Evolutionary conservation across 53 echinoderm and acorn worm species (phyloP).

Genomic region (Crossaster papposus): DNA sequence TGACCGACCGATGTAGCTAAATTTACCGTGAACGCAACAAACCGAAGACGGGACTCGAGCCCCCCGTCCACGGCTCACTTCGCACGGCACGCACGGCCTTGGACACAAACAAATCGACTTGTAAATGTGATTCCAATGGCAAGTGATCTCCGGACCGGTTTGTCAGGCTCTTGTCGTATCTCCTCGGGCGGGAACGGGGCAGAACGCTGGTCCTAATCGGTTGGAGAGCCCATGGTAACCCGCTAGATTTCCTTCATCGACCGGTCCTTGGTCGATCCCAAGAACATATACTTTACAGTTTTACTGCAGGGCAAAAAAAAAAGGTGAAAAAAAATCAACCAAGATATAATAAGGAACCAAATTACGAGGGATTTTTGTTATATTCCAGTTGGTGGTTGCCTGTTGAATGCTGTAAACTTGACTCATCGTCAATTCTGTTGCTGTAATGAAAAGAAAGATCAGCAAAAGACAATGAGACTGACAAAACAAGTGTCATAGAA

Average conservation of each 20-base stretch:
- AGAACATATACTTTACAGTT: conserved; percentile 48
- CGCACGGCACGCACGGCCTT: not conserved
- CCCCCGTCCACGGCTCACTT: conserved; percentile 7
- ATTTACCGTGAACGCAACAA: not conserved
- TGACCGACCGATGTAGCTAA: not conserved
- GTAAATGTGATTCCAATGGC: conserved; percentile 53
- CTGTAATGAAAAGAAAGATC: too few species aligned
- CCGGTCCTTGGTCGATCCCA: conserved; percentile 38
- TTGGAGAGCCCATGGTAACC: conserved; percentile 36
- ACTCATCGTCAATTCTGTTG: not conserved
- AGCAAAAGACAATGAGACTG: too few species aligned
- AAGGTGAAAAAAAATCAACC: conserved; percentile 27
- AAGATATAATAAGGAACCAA: not conserved
- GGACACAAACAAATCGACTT: conserved; percentile 32
- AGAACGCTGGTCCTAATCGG: conserved; percentile 34
- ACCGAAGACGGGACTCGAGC: not conserved
- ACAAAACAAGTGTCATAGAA: not conserved
- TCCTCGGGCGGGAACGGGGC: conserved; percentile 47
- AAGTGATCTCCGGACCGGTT: conserved; percentile 21
- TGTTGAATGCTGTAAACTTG: not conserved
- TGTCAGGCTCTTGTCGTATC: conserved; percentile 4
- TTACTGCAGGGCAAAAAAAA: conserved; percentile 36
- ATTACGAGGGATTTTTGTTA: not conserved
- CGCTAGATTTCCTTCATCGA: conserved; percentile 38
- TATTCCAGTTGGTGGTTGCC: not conserved